Evolutionary conservation across 2,888 invertebrate species (phyloP).

Genomic region (Eupithecia pulchellata): DNA sequence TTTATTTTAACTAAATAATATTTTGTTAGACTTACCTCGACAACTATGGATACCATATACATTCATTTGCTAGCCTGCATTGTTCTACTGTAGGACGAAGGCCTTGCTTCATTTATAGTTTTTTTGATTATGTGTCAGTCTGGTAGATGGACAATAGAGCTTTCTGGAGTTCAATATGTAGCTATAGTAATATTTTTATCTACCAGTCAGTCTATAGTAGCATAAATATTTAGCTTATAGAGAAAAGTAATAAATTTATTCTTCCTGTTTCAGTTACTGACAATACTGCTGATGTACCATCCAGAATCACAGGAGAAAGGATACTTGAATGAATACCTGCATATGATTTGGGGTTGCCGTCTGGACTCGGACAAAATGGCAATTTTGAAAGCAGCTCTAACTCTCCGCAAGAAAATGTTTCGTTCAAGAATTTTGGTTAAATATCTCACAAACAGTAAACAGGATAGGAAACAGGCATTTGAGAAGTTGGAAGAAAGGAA

Average conservation of each 20-base stretch:
- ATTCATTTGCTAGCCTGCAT: not conserved
- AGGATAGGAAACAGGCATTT: conserved; percentile 18
- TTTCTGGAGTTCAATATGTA: too few relatives aligned
- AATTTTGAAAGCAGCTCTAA: conserved; percentile 64
- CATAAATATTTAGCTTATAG: not conserved
- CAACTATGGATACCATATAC: not conserved
- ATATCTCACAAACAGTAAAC: not conserved
- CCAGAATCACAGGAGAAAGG: conserved; percentile 66
- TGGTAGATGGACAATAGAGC: not conserved
- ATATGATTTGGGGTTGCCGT: conserved; percentile 72
- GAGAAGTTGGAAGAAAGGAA: conserved; percentile 1
- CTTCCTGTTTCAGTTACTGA: conserved; percentile 64
- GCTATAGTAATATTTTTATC: too few relatives aligned
- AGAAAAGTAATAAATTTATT: not conserved
- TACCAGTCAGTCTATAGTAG: not conserved
- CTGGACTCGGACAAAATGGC: conserved; percentile 71
- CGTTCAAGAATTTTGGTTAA: conserved; percentile 13
- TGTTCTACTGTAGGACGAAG: not conserved
- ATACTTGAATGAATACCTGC: conserved; percentile 68
- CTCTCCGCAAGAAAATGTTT: conserved; percentile 61
- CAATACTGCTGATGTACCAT: conserved; percentile 73
- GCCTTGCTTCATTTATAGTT: not conserved
- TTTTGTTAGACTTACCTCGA: not conserved
- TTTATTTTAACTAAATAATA: not conserved
- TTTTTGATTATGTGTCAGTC: not conserved